Evolutionary conservation across 2,797 vertebrate species (phyloP).

Genomic region (Sarcoramphus papa): DNA sequence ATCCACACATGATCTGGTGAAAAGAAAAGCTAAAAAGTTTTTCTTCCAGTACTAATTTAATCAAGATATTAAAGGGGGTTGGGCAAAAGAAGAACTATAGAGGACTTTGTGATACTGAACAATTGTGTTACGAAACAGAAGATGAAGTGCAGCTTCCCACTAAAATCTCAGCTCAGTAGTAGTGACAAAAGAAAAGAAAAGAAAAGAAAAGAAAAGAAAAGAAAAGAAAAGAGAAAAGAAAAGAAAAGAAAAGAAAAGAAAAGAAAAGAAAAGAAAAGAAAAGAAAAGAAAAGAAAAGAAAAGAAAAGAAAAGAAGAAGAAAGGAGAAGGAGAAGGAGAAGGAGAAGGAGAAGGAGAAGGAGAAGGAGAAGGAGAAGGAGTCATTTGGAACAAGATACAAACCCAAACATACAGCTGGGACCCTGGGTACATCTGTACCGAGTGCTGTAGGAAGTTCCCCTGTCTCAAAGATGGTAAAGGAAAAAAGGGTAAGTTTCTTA

Average conservation of each 20-base stretch:
- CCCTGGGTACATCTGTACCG: not conserved
- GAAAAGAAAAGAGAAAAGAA: not conserved
- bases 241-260: not conserved
- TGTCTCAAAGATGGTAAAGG: not conserved
- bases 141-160: not conserved
- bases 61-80: not conserved
- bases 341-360: not conserved
- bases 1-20: not conserved
- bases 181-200: not conserved
- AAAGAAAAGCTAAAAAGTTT: not conserved
- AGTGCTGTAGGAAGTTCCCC: not conserved
- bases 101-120: not conserved
- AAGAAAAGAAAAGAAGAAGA: not conserved
- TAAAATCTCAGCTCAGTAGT: not conserved
- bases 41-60: not conserved
- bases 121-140: not conserved
- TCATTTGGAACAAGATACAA: not conserved
- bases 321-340: not conserved
- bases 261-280: no score
- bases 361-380: fast-evolving
- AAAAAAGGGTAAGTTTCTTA: not conserved
- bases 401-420: not conserved
- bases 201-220: not conserved
- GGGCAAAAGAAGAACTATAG: not conserved
- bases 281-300: not conserved